phyloP scores from a whole-genome alignment of 2,797 vertebrate genomes.

The Tragopan temminckii region DNA sequence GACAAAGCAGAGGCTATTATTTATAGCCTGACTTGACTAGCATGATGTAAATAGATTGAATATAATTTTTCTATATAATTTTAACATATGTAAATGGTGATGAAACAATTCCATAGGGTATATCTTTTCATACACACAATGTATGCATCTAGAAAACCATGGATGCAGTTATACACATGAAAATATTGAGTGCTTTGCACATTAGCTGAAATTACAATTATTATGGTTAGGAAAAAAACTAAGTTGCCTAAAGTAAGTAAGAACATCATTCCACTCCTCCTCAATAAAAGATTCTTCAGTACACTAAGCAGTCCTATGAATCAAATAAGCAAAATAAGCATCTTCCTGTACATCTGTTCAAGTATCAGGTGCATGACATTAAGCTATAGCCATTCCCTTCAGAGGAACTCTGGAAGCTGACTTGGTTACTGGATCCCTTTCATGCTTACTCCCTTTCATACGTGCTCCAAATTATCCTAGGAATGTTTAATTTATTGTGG shows the following conservation, averaged over 20 bases:
- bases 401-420: not conserved
- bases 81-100: not conserved
- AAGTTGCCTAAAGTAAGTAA: not conserved
- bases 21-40: not conserved
- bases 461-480: not conserved
- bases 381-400: not conserved
- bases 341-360: not conserved
- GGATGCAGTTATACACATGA: not conserved
- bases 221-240: not conserved
- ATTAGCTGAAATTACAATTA: not conserved
- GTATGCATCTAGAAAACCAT: not conserved
- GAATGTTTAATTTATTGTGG: not conserved
- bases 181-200: not conserved
- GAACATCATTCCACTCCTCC: not conserved
- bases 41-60: accelerated
- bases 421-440: not conserved
- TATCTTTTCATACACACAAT: not conserved
- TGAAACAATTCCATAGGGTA: not conserved
- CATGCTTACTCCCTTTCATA: not conserved
- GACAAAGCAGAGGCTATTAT: not conserved
- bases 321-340: not conserved
- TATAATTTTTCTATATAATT: not conserved
- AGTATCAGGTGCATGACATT: not conserved
- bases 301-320: not conserved
- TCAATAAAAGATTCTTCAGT: not conserved